phyloP scores from a whole-genome alignment of 2,888 invertebrate species.

The Thysanoteuthis rhombus region DNA sequence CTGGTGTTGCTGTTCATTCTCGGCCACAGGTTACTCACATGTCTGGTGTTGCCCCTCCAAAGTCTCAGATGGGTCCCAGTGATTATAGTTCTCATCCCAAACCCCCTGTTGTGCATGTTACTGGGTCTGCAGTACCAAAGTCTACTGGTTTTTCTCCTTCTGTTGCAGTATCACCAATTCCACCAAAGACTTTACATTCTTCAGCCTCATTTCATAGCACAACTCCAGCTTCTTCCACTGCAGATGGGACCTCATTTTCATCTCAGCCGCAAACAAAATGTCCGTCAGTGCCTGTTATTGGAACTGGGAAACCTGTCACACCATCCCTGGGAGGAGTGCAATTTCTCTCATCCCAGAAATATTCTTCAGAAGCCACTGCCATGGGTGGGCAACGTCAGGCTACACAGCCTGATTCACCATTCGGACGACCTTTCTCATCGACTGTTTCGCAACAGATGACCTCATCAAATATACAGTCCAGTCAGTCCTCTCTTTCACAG shows the following conservation, averaged over 20 bases:
- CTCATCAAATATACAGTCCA: not conserved
- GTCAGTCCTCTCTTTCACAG: not conserved
- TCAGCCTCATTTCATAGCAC: not conserved
- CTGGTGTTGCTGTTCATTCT: conserved; percentile 18
- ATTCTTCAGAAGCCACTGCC: not conserved
- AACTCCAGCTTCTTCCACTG: not conserved
- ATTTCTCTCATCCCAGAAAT: not conserved
- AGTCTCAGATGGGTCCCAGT: not conserved
- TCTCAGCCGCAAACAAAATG: not conserved
- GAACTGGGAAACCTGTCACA: not conserved
- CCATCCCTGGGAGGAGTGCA: not conserved
- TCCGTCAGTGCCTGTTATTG: not conserved
- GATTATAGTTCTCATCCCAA: not conserved
- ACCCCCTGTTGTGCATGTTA: conserved; percentile 19
- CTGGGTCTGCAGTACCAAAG: conserved; percentile 18
- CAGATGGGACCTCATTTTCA: not conserved
- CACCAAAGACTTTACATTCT: conserved; percentile 18
- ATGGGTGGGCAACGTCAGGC: not conserved
- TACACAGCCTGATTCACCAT: not conserved
- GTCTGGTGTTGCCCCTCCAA: conserved; percentile 17
- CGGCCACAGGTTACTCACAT: conserved; percentile 18
- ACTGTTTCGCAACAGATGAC: not conserved
- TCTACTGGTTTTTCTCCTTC: not conserved
- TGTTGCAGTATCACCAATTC: not conserved
- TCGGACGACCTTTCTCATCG: not conserved